Evolutionary conservation across 2,888 invertebrate species (phyloP).

Genomic region (Tachystola acroxantha): DNA sequence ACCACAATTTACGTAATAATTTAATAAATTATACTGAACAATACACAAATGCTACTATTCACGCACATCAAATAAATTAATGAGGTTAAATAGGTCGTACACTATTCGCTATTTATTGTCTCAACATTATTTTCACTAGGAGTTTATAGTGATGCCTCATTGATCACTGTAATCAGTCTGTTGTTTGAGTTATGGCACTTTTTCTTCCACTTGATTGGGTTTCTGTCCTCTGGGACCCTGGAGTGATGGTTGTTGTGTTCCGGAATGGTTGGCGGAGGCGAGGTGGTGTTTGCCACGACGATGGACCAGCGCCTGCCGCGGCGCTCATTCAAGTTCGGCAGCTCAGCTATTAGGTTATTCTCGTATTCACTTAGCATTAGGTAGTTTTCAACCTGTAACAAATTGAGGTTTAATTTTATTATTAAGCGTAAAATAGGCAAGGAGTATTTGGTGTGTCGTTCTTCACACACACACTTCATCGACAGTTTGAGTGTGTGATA

Average conservation of each 20-base stretch:
- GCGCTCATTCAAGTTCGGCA: conserved; percentile 85
- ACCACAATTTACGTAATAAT: conserved; percentile 38
- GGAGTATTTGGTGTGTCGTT: too few relatives aligned
- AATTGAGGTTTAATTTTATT: too few relatives aligned
- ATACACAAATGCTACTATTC: conserved; percentile 70
- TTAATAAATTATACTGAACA: conserved; percentile 71
- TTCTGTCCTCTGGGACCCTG: conserved; percentile 52
- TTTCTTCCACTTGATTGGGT: conserved; percentile 67
- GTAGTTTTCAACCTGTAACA: conserved; percentile 86
- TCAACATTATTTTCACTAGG: conserved; percentile 48
- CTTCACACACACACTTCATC: too few relatives aligned
- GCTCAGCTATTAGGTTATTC: conserved; percentile 88
- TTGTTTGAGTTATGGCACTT: conserved; percentile 77
- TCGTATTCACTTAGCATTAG: conserved; percentile 92
- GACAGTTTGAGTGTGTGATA: too few relatives aligned
- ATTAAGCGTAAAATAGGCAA: too few relatives aligned
- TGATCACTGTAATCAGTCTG: conserved; percentile 87
- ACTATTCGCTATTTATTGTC: conserved; percentile 68
- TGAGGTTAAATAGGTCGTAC: conserved; percentile 75
- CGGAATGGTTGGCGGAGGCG: conserved; percentile 37
- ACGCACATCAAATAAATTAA: conserved; percentile 77
- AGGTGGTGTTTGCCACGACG: conserved; percentile 66
- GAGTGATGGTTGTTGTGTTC: conserved; percentile 40
- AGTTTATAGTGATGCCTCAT: conserved; percentile 81
- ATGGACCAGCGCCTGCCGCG: conserved; percentile 85